These are phyloP conservation scores for Acrossocheilus fasciatus DNA, from an alignment of 2,797 vertebrate species.

Conservation along the genomic window DNA sequence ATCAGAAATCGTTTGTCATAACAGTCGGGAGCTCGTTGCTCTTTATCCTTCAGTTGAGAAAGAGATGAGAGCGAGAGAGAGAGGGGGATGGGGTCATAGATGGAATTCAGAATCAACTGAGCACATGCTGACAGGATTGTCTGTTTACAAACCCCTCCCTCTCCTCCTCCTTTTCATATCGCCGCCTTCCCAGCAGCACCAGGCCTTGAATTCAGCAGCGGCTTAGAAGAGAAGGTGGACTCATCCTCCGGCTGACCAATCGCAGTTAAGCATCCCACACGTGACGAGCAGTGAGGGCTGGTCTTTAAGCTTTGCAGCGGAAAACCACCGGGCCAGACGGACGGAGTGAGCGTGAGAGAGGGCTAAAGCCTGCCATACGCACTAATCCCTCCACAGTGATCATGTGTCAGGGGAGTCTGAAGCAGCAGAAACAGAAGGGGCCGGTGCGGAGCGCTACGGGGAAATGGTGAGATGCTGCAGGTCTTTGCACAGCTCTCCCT, in stretches of 20 bases:
- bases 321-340: slow-evolving; percentile 68
- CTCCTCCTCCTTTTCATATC: slow-evolving; percentile 53
- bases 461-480: slow-evolving; percentile 93
- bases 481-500: slow-evolving; percentile 77
- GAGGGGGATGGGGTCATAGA: slow-evolving; percentile 34
- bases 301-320: slow-evolving; percentile 50
- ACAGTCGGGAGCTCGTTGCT: neutral
- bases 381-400: slow-evolving; percentile 65
- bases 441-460: slow-evolving; percentile 78
- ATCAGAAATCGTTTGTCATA: neutral
- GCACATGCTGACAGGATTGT: slow-evolving; percentile 58
- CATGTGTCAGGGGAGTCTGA: slow-evolving; percentile 87
- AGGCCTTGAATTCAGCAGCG: slow-evolving; percentile 36
- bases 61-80: neutral
- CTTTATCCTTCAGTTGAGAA: slow-evolving; percentile 22
- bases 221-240: slow-evolving; percentile 49
- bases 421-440: slow-evolving; percentile 70
- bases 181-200: slow-evolving; percentile 44
- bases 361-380: slow-evolving; percentile 67
- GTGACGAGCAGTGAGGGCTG: slow-evolving; percentile 44
- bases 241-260: slow-evolving; percentile 41
- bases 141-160: slow-evolving; percentile 56
- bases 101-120: slow-evolving; percentile 38
- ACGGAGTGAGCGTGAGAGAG: slow-evolving; percentile 66
- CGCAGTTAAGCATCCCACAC: slow-evolving; percentile 9